Evolutionary conservation across 2,113 vertebrate species (phyloP).

Genomic region (Chauna torquata): DNA sequence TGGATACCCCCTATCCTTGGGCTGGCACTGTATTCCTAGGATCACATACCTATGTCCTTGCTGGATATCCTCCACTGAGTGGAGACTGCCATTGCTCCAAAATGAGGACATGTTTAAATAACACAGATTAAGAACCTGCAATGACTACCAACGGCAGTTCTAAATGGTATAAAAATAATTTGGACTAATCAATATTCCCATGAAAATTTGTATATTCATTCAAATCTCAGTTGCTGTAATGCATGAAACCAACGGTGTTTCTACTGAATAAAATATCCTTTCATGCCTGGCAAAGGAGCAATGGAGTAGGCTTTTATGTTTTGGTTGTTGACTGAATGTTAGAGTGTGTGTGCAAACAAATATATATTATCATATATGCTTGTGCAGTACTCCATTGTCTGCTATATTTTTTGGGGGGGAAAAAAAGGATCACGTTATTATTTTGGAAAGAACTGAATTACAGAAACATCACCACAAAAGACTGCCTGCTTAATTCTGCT

Average conservation of each 20-base stretch:
- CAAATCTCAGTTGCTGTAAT: constrained; percentile 32
- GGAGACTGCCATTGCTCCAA: neutral
- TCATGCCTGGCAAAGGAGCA: constrained; percentile 36
- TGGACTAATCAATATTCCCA: constrained; percentile 56
- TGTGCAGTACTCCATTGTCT: neutral
- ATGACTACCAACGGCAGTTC: constrained; percentile 5
- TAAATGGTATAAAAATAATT: constrained; percentile 66
- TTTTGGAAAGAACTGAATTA: neutral
- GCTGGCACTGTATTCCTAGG: constrained; percentile 54
- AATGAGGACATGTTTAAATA: constrained; percentile 46
- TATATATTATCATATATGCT: neutral
- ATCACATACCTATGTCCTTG: constrained; percentile 46
- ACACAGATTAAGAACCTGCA: constrained; percentile 55
- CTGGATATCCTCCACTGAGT: constrained; percentile 36
- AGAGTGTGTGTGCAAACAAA: neutral
- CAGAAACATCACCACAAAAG: neutral
- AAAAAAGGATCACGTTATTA: neutral
- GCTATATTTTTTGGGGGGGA: neutral
- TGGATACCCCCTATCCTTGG: constrained; percentile 35
- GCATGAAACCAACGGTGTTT: constrained; percentile 45
- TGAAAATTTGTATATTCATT: constrained; percentile 36
- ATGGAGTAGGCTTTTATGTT: neutral
- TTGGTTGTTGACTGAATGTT: neutral
- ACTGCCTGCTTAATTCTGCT: neutral
- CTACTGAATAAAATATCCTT: constrained; percentile 50